phyloP scores from a whole-genome alignment of 2,797 vertebrate genomes.

The Enteromius mattozi region DNA sequence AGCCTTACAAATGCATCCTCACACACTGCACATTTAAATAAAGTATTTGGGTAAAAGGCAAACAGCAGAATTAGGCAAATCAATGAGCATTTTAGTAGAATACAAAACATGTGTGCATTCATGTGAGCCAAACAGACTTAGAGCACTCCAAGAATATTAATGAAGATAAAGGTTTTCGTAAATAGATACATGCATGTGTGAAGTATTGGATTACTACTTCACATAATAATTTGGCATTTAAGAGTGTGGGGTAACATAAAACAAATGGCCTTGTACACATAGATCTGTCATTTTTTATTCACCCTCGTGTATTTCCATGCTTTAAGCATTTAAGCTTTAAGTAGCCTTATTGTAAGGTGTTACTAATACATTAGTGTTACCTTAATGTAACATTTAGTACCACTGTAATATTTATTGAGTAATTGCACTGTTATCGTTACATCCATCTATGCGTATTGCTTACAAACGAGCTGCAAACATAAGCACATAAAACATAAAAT shows the following conservation, averaged over 20 bases:
- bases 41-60: neutral
- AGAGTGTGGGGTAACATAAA: neutral
- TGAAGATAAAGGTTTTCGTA: neutral
- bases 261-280: neutral
- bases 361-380: neutral
- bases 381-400: neutral
- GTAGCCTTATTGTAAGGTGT: neutral
- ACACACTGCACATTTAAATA: neutral
- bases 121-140: neutral
- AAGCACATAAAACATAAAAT: neutral
- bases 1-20: neutral
- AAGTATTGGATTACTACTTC: neutral
- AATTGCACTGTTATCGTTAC: neutral
- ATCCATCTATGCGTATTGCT: neutral
- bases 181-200: neutral
- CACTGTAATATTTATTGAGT: neutral
- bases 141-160: neutral
- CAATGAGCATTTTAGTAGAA: slow-evolving; percentile 10
- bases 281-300: neutral
- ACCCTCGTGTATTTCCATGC: too few species aligned
- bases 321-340: too few species aligned
- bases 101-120: neutral
- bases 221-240: neutral
- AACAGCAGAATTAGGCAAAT: neutral
- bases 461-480: neutral